Conservation (phyloP, 2,888 invertebrate species). For the Celastrina argiolus region DNA sequence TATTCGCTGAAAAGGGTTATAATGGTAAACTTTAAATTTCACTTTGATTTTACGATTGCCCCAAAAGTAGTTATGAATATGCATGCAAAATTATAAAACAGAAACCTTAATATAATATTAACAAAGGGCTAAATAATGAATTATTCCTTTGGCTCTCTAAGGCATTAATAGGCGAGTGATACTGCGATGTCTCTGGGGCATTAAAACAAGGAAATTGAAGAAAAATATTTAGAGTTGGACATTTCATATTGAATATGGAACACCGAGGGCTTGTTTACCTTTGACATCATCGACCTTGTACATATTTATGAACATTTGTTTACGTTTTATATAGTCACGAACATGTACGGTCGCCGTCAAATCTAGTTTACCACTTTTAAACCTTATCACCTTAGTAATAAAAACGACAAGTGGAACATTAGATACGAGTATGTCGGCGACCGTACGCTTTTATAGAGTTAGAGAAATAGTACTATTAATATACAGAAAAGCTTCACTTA, state of each 20-base stretch:
- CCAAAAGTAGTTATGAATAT: not conserved
- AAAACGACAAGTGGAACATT: too few relatives aligned
- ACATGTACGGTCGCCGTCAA: too few relatives aligned
- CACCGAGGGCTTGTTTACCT: not conserved
- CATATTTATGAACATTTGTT: not conserved
- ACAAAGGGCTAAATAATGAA: too few relatives aligned
- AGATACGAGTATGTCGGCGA: too few relatives aligned
- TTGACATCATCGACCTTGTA: not conserved
- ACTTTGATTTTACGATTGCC: not conserved
- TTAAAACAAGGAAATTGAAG: conserved; percentile 9
- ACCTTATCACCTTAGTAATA: too few relatives aligned
- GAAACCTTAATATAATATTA: not conserved
- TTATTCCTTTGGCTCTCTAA: not conserved
- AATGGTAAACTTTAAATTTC: not conserved
- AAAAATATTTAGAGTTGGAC: not conserved
- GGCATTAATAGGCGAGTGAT: not conserved
- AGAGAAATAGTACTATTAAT: too few relatives aligned
- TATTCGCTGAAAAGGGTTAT: not conserved
- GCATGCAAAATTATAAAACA: not conserved
- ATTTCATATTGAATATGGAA: not conserved
- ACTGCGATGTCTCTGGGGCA: not conserved
- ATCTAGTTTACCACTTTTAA: too few relatives aligned
- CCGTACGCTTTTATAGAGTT: too few relatives aligned
- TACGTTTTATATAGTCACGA: too few relatives aligned
- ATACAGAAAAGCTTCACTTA: too few relatives aligned